phyloP scores from a whole-genome alignment of 1,140 invertebrate species.

The Drosophila persimilis region DNA sequence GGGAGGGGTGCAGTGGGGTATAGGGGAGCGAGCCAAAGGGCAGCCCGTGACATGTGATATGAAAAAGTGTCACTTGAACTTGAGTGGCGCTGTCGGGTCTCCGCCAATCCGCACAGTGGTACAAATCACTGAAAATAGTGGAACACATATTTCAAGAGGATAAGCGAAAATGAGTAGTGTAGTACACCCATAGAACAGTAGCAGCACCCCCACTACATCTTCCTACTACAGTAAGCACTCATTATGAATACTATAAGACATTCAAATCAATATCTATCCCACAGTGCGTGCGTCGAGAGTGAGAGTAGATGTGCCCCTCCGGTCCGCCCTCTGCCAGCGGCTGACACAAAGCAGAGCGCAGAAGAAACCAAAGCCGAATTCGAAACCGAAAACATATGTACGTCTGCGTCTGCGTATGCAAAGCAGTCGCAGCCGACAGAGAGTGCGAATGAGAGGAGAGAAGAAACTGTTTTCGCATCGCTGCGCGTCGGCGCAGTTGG shows the following conservation, averaged over 20 bases:
- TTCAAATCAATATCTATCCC: constrained; percentile 3
- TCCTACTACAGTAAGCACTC: too few relatives aligned
- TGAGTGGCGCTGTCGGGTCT: constrained; percentile 46
- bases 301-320: too few relatives aligned
- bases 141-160: too few relatives aligned
- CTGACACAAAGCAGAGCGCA: too few relatives aligned
- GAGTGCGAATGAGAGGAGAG: constrained; percentile 13
- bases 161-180: neutral
- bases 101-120: constrained; percentile 26
- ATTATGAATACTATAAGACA: too few relatives aligned
- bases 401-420: neutral
- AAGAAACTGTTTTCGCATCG: constrained; percentile 11
- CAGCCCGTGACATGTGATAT: constrained; percentile 64
- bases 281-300: constrained; percentile 25
- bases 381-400: too few relatives aligned
- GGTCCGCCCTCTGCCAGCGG: constrained; percentile 4
- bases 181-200: too few relatives aligned
- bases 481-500: neutral
- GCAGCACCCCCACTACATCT: too few relatives aligned
- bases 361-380: too few relatives aligned
- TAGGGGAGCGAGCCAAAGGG: constrained; percentile 11
- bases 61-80: constrained; percentile 75
- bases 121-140: neutral
- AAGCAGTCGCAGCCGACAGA: constrained; percentile 13
- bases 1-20: neutral